phyloP scores from a whole-genome alignment of 2,113 vertebrate genomes.

The Scomber scombrus region DNA sequence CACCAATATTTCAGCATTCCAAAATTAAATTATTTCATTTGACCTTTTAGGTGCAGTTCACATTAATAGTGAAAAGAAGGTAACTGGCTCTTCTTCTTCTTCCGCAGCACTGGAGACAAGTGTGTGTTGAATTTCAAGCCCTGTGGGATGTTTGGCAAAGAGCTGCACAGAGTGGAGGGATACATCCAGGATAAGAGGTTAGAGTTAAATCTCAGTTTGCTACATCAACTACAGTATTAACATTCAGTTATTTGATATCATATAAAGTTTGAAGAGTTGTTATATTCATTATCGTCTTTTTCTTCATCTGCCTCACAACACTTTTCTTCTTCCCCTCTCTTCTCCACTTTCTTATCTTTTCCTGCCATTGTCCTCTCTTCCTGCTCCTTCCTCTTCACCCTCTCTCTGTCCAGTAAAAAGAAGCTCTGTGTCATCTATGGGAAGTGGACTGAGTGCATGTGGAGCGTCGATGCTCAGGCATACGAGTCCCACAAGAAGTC shows the following conservation, averaged over 20 bases:
- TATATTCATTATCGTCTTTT: neutral
- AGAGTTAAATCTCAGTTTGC: neutral
- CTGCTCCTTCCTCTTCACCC: neutral
- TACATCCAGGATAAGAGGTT: constrained; percentile 78
- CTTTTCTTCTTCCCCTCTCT: neutral
- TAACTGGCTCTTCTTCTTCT: constrained; percentile 37
- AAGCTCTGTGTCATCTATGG: constrained; percentile 96
- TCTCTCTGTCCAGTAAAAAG: constrained; percentile 88
- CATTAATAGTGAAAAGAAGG: neutral
- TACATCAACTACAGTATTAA: neutral
- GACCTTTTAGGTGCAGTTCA: neutral
- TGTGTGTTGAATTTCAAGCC: constrained; percentile 77
- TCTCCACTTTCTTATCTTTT: neutral
- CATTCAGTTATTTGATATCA: neutral
- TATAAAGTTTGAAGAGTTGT: neutral
- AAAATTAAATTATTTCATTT: neutral
- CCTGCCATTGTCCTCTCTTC: neutral
- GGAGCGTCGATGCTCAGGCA: constrained; percentile 88
- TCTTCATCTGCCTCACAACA: too few relatives aligned
- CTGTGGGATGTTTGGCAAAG: constrained; percentile 77
- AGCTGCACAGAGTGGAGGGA: constrained; percentile 76
- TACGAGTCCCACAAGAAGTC: constrained; percentile 91
- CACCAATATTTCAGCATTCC: neutral
- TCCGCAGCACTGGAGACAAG: constrained; percentile 86
- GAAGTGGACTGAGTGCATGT: constrained; percentile 98